Base-by-base conservation (phyloP, 2,113 vertebrate species). In the Toxotes jaculatrix region DNA sequence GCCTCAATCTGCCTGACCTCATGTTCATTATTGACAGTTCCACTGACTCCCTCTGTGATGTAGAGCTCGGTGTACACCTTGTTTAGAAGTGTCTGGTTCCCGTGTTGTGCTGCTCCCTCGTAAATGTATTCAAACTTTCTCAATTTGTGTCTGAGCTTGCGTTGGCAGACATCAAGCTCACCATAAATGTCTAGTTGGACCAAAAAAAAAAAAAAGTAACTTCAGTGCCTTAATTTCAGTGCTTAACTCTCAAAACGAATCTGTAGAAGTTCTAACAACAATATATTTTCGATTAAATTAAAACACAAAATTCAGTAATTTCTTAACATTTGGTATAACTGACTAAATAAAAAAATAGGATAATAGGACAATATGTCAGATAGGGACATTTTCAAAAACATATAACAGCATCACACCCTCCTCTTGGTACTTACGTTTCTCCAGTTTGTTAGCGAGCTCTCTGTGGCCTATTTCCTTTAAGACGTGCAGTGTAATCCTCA, bases 51-150 rank as follows among this genome's bases (percentile, higher is more conserved):
- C 59, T 81, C 68, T 21, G 68, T 84, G 73, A 87, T 60, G 63
- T 69, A 69, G 27, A 77, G 73, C 57, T 87, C 64, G 0, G 73
- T 77, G 51, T 81, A 87, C 21, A 80, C 63, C 32, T 80, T 83
- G 67, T 40, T 77, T 7, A 80, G 71, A n/a, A 72, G 71, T 0
- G 71, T 79, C 65, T 27, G 80, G 36, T 61, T 53, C 11, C 1
- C 71, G 0, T 83, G 71, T 7, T 43, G 64, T 21, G 47, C 40
- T 3, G n/a, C 13, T 36, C 79, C 84, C 64, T 86, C 84, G 4
- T 64, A 86, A 59, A 86, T 74, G 51, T 78, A 82, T 32, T 82
- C 69, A 60, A 78, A 82, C 57, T 64, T 86, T 57, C 69, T 86
- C 57, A 86, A 3, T 36, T 49, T 78, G 1, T 38, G 49, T 66